Percentiles rank a stretch among this genome's conserved stretches.
Conservation (phyloP, 2,888 invertebrate species). For the Rugalucina vietnamica region DNA sequence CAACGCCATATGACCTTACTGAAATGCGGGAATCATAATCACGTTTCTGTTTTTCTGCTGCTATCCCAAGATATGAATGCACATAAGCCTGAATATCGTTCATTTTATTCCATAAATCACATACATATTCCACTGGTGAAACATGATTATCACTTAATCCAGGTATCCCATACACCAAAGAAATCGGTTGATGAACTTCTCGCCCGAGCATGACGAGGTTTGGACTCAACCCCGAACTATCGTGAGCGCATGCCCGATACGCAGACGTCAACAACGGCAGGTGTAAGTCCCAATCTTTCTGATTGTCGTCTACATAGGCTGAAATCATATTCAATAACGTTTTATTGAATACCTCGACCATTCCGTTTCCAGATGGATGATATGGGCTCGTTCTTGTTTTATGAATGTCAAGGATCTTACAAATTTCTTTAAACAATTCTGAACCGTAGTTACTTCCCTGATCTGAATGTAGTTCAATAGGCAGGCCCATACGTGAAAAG, state of each 20-base stretch:
- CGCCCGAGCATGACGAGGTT: conserved; percentile 31
- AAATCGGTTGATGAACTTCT: conserved; percentile 19
- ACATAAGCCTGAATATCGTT: conserved; percentile 1
- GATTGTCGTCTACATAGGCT: conserved; percentile 15
- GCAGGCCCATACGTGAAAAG: not conserved
- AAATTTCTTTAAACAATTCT: conserved; percentile 24
- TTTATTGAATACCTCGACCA: conserved; percentile 23
- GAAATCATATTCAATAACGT: conserved; percentile 25
- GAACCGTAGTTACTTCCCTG: conserved; percentile 1
- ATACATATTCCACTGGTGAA: conserved; percentile 19
- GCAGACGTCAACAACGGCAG: conserved; percentile 23
- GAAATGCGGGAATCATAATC: conserved; percentile 28
- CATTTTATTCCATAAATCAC: conserved; percentile 16
- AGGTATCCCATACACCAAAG: not conserved
- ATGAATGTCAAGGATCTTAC: not conserved
- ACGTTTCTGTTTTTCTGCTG: conserved; percentile 20
- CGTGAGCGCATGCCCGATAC: conserved; percentile 23
- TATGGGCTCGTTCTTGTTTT: not conserved
- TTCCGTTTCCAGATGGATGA: not conserved
- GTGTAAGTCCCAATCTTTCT: conserved; percentile 24
- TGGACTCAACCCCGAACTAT: conserved; percentile 31
- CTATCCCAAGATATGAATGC: conserved; percentile 1
- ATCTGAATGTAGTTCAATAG: not conserved
- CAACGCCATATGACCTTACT: not conserved
- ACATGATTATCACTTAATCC: not conserved